phyloP scores from a whole-genome alignment of 2,113 vertebrate species.

The Anguilla rostrata region DNA sequence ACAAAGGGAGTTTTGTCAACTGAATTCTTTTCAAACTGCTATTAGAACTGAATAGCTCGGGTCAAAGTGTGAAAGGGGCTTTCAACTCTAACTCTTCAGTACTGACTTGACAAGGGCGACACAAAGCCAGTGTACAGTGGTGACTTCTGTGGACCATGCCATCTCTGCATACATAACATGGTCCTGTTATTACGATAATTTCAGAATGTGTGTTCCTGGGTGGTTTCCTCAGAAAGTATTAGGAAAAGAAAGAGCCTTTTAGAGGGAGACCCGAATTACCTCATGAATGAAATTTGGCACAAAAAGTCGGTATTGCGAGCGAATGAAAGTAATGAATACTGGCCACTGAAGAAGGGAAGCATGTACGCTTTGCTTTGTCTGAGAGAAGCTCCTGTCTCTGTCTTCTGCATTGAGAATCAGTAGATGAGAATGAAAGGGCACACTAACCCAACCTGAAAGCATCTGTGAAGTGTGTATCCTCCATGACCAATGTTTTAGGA shows the following conservation, averaged over 20 bases:
- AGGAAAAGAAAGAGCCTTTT: not conserved
- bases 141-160: not conserved
- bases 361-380: not conserved
- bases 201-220: not conserved
- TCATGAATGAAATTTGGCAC: conserved; percentile 4
- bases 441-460: conserved; percentile 19
- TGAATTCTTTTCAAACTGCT: not conserved
- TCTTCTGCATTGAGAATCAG: not conserved
- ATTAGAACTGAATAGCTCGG: not conserved
- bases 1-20: not conserved
- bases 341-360: not conserved
- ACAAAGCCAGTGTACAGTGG: not conserved
- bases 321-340: not conserved
- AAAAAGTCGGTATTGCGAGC: not conserved
- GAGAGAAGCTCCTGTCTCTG: not conserved
- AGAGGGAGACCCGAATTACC: not conserved
- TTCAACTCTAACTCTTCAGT: not conserved
- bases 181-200: not conserved
- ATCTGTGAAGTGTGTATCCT: conserved; percentile 21
- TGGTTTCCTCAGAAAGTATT: not conserved
- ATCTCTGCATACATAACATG: not conserved
- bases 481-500: conserved; percentile 38
- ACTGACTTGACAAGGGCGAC: not conserved
- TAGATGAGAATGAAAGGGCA: not conserved
- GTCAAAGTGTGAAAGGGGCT: not conserved